Conservation (phyloP, 2,797 vertebrate species). For the Liasis olivaceus region DNA sequence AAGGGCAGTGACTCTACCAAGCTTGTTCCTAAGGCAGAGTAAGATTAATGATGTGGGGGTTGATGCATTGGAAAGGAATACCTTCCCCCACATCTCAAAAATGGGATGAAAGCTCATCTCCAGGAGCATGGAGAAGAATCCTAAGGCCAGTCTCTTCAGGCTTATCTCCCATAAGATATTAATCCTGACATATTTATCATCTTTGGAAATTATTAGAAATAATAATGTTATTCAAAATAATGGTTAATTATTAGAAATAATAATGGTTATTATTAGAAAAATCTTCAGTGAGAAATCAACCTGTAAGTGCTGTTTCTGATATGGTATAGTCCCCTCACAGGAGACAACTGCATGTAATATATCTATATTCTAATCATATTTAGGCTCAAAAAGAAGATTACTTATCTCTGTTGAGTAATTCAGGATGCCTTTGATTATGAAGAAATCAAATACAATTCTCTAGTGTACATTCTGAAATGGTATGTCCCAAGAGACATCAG, state of each 20-base stretch:
- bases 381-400: background rate
- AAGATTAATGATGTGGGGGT: too few relatives aligned
- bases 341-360: background rate
- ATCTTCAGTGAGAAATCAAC: background rate
- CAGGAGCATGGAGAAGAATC: background rate
- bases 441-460: background rate
- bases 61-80: too few relatives aligned
- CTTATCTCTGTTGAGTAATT: background rate
- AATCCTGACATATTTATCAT: background rate
- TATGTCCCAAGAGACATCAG: background rate
- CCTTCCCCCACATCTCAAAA: background rate
- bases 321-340: background rate
- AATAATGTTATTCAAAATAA: background rate
- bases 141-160: background rate
- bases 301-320: background rate
- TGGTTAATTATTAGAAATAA: background rate
- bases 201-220: background rate
- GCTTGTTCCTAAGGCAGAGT: too few relatives aligned
- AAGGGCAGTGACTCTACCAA: background rate
- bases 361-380: background rate
- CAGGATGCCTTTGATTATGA: background rate
- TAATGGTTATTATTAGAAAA: background rate
- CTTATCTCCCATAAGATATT: background rate
- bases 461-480: background rate
- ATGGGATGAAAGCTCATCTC: background rate